Conservation (phyloP, 2,888 invertebrate species). For the Phlogophora meticulosa region DNA sequence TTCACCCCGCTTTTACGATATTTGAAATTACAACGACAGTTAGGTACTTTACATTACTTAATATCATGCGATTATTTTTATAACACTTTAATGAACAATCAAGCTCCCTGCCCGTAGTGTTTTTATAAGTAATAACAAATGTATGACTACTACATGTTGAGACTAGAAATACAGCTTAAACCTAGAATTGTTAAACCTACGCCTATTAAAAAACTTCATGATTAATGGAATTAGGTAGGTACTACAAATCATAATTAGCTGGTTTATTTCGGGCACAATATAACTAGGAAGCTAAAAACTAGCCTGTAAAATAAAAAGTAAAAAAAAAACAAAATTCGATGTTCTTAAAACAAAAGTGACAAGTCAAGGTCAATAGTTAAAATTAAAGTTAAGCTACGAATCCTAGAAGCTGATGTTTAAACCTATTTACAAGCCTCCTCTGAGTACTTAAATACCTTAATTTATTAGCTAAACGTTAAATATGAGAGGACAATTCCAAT, state of each 20-base stretch:
- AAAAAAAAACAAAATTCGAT: conserved; percentile 75
- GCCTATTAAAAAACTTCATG: conserved; percentile 67
- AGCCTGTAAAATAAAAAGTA: conserved; percentile 61
- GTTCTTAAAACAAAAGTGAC: conserved; percentile 68
- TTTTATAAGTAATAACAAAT: conserved; percentile 76
- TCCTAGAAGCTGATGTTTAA: conserved; percentile 75
- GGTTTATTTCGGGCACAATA: conserved; percentile 72
- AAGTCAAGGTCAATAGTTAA: conserved; percentile 63
- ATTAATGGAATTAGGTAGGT: conserved; percentile 69
- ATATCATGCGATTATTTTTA: conserved; percentile 61
- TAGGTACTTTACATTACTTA: conserved; percentile 58
- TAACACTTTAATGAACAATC: conserved; percentile 50
- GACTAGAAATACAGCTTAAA: conserved; percentile 88
- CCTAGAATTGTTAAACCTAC: conserved; percentile 67
- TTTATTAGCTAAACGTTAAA: conserved; percentile 67
- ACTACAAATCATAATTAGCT: conserved; percentile 69
- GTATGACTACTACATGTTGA: conserved; percentile 86
- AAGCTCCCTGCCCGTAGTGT: conserved; percentile 47
- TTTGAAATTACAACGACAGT: conserved; percentile 69
- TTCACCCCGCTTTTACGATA: too few species aligned
- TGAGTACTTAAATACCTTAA: conserved; percentile 74
- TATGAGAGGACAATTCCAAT: conserved; percentile 86
- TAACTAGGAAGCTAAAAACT: conserved; percentile 58
- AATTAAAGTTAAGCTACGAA: conserved; percentile 61
- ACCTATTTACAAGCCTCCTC: conserved; percentile 87